Evolutionary conservation across 2,888 invertebrate species (phyloP), one percentile per base, ranked within the genome.

Genomic region (Synergus itoensis): DNA sequence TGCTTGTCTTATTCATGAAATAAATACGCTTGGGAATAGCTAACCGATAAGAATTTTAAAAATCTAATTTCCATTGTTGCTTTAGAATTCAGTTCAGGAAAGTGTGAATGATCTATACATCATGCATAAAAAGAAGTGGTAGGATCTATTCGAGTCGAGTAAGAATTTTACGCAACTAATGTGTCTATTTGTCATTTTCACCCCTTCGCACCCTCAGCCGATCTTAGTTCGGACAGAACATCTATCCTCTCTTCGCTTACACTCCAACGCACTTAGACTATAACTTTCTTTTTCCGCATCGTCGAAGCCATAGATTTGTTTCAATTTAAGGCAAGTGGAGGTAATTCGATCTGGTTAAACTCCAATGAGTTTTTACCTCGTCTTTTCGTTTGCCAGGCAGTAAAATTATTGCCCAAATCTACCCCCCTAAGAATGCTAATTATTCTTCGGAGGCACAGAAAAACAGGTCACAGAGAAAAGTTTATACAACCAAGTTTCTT

Each of bases 141-240:
- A 12, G 12, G 21, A 60, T 60, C 11, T 4, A 60, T 80, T 78
- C 48, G 77, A 82, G 76, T 78, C 80, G 80, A 78, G 85, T 82
- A 85, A 86, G 86, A 86, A 86, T 87, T 87, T 87, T 84, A 78
- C 83, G 82, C 84, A 84, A 86, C 86, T 86, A 87, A 89, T 87
- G 87, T 84, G 87, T 84, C 88, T 83, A 87, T 89, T 89, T 89
- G 89, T 89, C 89, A 90, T 89, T 88, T 87, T 89, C 88, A 86
- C 83, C 84, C 85, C 81, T 84, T 82, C 73, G 73, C 80, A 77
- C 77, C 79, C 64, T 75, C 75, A 77, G 81, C 64, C 69, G 78
- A 79, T 81, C 79, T 81, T 81, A 78, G 40, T 77, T 76, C 64
- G 79, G 83, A 76, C 77, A 43, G 82, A 80, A 81, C 83, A 84